Base-by-base conservation (phyloP, 2,797 vertebrate genomes). In the Xenops minutus region DNA sequence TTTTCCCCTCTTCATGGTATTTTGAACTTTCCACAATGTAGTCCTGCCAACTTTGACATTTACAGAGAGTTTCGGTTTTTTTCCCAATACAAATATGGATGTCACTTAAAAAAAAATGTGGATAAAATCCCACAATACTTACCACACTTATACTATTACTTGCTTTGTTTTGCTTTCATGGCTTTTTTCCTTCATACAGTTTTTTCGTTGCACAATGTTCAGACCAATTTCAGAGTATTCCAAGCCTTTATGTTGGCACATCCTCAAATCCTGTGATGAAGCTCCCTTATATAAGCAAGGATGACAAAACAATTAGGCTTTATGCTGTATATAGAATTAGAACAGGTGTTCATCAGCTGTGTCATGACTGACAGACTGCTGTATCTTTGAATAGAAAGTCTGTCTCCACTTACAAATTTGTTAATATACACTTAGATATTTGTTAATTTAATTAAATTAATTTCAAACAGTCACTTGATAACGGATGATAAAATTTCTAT, bases 321-420 rank as follows among this genome's bases (percentile, higher is more conserved):
- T 94, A 84, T 87, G 54, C 71, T 92, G 74, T 87, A 34, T 83
- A 77, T 89, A 71, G 80, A 95, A 80, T 85, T 79, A 93, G 67
- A 95, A 68, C 93, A 94, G 93, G 81, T 96, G 92, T 74, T 97
- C 51, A 19, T 94, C 74, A 80, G 56, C 77, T 95, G 88, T 90
- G 88, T 54, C 20, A 7, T 92, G 84, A 80, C 44, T 92, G 80
- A 82, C 89, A 93, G 79, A 32, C 83, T 94, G 72, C 24, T 81
- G 34, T 73, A 34, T 67, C 79, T 95, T 91, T 86, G 88, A 95
- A 67, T 67, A 87, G 71, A 51, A 92, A 67, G 67, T 68, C 69
- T 81, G 36, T 78, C 74, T 96, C 71, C n/a, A 58, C 80, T 92
- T 93, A 88, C 41, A 92, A 93, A 86, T n/a, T n/a, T n/a, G n/a